Evolutionary conservation across 2,888 invertebrate species (phyloP), one percentile per base, ranked within the genome.

Genomic region (Amorpha juglandis): DNA sequence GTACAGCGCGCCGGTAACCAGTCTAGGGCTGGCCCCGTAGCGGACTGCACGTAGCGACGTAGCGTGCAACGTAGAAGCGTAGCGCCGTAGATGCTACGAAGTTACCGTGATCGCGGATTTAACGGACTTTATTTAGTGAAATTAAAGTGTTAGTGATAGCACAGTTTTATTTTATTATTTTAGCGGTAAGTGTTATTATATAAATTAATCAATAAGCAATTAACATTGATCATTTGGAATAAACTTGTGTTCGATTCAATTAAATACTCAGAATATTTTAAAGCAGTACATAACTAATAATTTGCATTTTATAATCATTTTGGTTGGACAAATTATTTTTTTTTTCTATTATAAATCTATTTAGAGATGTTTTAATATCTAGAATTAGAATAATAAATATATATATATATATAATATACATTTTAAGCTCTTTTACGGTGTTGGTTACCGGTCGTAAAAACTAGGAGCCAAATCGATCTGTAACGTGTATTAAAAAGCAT

Each of bases 11-110:
- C 69, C 74, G 70, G 73, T 74, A 71, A 69, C 68, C 79, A 82
- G 82, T 82, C 81, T 71, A 65, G 70, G 71, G 66, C 71, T 71
- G 74, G 74, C 75, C 68, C 74, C 79, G 78, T 78, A 81, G 78
- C 75, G 69, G 69, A 73, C 64, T 70, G 71, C 81, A 82, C 82
- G 82, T 79, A 75, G 72, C 51, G 63, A 45, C 70, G 73, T 74
- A 73, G 75, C 70, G 47, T 50, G 73, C 51, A 64, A 48, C 70
- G 73, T 74, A 73, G 75, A 70, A 42, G 47, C 70, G 69, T 71
- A 72, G 63, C 66, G 16, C 48, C 58, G 63, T 67, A 65, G 64
- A 50, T 67, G 65, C 68, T 45, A 71, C 69, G 67, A 67, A 71
- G 66, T 71, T 68, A 47, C 1, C 45, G 63, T 52, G 63, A 16